phyloP scores from a whole-genome alignment of 2,888 invertebrate genomes.

The Torymus texanus region DNA sequence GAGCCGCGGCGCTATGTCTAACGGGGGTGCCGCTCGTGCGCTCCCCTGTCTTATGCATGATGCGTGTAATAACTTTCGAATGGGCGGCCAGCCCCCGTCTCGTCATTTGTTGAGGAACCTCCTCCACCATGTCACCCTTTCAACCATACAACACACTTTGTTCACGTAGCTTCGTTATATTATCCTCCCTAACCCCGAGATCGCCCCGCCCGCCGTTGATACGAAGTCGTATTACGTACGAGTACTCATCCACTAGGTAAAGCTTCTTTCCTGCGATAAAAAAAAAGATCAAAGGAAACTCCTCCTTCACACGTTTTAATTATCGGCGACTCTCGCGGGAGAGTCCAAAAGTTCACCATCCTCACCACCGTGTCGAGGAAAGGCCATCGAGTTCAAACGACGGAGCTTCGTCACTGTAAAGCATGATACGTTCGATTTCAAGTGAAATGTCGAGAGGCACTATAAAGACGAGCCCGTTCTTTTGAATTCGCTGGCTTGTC shows the following conservation, averaged over 20 bases:
- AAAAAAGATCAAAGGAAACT: conserved; percentile 2
- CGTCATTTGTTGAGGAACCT: conserved; percentile 39
- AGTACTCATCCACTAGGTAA: conserved; percentile 15
- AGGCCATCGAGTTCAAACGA: conserved; percentile 30
- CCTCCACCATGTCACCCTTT: conserved; percentile 34
- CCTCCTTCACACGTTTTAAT: conserved; percentile 30
- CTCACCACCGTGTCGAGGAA: conserved; percentile 6
- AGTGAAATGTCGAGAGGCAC: neutral
- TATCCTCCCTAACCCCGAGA: conserved; percentile 22
- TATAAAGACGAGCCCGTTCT: conserved; percentile 5
- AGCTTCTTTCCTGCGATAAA: conserved; percentile 1
- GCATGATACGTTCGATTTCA: conserved; percentile 10
- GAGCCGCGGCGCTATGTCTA: neutral
- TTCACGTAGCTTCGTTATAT: conserved; percentile 46
- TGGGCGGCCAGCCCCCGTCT: conserved; percentile 43
- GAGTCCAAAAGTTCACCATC: conserved; percentile 32
- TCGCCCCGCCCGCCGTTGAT: conserved; percentile 3
- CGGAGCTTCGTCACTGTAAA: neutral
- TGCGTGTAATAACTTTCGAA: conserved; percentile 3
- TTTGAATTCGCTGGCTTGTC: conserved; percentile 18
- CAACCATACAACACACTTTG: conserved; percentile 23
- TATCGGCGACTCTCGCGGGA: conserved; percentile 37
- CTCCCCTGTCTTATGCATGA: no score
- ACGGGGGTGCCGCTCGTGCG: neutral
- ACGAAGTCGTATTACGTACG: conserved; percentile 29